A percentile compares a stretch with the other conserved stretches of the same genome.
Conservation (phyloP, 1,140 invertebrate species). For the Archivesica marissinica region DNA sequence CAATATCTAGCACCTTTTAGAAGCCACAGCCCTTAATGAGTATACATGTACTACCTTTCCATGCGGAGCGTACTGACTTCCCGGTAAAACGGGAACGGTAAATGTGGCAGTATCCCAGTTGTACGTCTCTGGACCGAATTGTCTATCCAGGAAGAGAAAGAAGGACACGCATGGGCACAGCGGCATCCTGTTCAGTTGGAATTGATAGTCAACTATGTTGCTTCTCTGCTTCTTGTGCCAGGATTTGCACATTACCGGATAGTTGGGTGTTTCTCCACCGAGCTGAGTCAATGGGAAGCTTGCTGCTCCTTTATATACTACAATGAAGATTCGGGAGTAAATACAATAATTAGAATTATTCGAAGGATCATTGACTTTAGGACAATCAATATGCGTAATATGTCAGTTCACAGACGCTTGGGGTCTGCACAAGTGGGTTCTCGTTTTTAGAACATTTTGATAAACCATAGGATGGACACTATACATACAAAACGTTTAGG, state of each 20-base stretch:
- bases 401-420: too few species aligned
- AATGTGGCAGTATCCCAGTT: not conserved
- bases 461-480: too few species aligned
- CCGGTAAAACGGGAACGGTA: not conserved
- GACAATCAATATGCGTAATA: too few species aligned
- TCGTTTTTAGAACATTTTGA: too few species aligned
- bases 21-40: too few species aligned
- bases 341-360: too few species aligned
- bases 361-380: too few species aligned
- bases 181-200: not conserved
- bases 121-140: not conserved
- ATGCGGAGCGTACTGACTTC: not conserved
- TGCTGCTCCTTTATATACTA: not conserved
- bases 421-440: too few species aligned
- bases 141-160: not conserved
- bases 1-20: too few species aligned
- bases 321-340: too few species aligned
- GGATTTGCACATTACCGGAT: not conserved
- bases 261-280: not conserved
- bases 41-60: too few species aligned
- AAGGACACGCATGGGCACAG: not conserved
- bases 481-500: too few species aligned
- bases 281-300: not conserved
- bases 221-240: conserved; percentile 25
- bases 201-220: not conserved